Evolutionary conservation across 2,888 invertebrate genomes (phyloP).

Genomic region (Tetropium fuscum): DNA sequence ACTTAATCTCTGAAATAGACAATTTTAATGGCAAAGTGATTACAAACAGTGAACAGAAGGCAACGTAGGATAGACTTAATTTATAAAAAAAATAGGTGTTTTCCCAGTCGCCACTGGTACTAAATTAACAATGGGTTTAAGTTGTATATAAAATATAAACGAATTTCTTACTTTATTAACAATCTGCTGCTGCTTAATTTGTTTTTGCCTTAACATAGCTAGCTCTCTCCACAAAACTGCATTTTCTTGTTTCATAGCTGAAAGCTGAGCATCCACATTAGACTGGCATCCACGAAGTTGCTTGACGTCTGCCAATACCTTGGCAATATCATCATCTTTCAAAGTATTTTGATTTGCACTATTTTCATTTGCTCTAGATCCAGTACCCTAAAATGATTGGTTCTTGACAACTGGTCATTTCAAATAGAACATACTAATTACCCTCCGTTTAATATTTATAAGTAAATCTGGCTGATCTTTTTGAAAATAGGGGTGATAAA

Average conservation of each 20-base stretch:
- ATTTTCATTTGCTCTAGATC: slow-evolving; percentile 44
- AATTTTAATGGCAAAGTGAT: too few species aligned
- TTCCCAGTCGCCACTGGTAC: too few species aligned
- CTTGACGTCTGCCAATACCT: slow-evolving; percentile 88
- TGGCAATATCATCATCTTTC: slow-evolving; percentile 69
- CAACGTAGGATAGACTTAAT: too few species aligned
- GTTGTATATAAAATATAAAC: too few species aligned
- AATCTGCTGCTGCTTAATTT: slow-evolving; percentile 94
- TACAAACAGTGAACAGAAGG: too few species aligned
- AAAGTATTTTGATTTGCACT: slow-evolving; percentile 54
- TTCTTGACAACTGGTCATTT: slow-evolving; percentile 9
- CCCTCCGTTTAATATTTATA: slow-evolving; percentile 94
- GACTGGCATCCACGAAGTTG: slow-evolving; percentile 90
- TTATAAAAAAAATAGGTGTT: too few species aligned
- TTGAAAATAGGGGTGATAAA: slow-evolving; percentile 94
- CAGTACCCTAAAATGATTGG: slow-evolving; percentile 47
- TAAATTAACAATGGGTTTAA: too few species aligned
- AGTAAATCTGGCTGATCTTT: slow-evolving; percentile 87
- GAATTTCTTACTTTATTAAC: slow-evolving; percentile 82
- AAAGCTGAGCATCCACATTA: slow-evolving; percentile 81
- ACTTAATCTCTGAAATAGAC: too few species aligned
- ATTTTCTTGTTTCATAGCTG: slow-evolving; percentile 94
- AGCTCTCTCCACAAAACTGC: slow-evolving; percentile 95
- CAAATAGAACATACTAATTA: slow-evolving; percentile 58
- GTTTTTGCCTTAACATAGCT: slow-evolving; percentile 90